Base-by-base conservation (phyloP, 2,888 invertebrate genomes). In the Synergus japonicus region DNA sequence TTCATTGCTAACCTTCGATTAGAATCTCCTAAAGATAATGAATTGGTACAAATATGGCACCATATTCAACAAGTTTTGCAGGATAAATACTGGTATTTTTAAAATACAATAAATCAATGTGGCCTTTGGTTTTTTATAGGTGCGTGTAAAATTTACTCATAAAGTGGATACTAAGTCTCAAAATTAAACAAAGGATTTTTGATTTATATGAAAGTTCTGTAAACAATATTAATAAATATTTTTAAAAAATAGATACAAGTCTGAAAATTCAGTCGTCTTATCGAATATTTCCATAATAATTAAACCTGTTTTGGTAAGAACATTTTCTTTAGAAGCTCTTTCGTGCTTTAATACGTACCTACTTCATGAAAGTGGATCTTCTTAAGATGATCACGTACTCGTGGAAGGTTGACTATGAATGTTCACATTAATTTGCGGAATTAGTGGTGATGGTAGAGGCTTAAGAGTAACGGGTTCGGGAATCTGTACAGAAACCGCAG, bases 401-500 rank as follows among this genome's bases (percentile, higher is more conserved):
- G 89, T 87, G 73, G 90, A 88, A 22, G 90, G 87, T 82, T 91
- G 90, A 89, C 87, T 91, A 84, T 92, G 91, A 86, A 91, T 91
- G 65, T 85, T 85, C 29, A 91, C 89, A 81, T 84, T 91, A 77
- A 89, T 87, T 87, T 92, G 91, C 43, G 91, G 91, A 83, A 92
- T 90, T 58, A 91, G 88, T 13, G 92, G 91, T 37, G 89, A 91
- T 3, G 89, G 89, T 29, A 91, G 86, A 13, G 91, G 90, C 84
- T 92, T 92, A 3, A 90, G 88, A 79, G 88, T 86, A 12, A 69
- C 66, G 13, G 90, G 86, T 83, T 92, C 92, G 29, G 92, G 91
- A 81, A 92, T 92, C 73, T 91, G 88, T 82, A 92, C 90, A 22
- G 89, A 88, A 13, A 92, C 90, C 7, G 88, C 85, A 4, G 91